Evolutionary conservation across 2,888 invertebrate genomes (phyloP), one percentile per base, ranked within the genome.

Genomic region (Carcina quercana): DNA sequence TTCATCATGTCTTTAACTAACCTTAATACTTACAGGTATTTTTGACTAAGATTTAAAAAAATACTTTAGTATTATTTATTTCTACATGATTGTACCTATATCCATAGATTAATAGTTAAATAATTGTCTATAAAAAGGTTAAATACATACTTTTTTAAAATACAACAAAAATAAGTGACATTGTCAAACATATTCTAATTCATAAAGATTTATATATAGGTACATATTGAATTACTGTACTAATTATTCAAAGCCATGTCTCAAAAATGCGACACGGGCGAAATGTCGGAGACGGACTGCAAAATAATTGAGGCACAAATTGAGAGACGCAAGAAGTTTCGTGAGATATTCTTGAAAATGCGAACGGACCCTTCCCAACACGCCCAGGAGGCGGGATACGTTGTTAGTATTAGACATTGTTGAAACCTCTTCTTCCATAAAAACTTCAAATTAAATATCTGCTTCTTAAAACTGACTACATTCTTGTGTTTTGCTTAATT

Each of bases 291-390:
- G 2, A 53, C 74, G 32, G 72, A 87, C 42, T 65, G 74, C 39
- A 78, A 84, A 59, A 67, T 88, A 32, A 63, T 89, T 21, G 64
- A 85, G 48, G 86, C 86, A 51, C 88, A 88, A 59, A 86, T 88
- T 19, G 80, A 86, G 47, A 69, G 89, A 37, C 74, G 91, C 27
- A 67, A 75, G 1, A 68, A 69, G 31, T 73, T 88, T 29, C 86
- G 94, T 41, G 72, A 86, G 17, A 87, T 92, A 53, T 96, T 89
- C 65, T 68, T 91, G 31, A 91, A 89, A 60, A 76, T 87, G 40
- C 65, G 80, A 13, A 80, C 87, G 3, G 90, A 94, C 68, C 95
- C 95, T 3, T 86, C 86, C 56, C 74, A 85, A 36, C 89, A 91
- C 74, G 85, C 86, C 4, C 62, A 66, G 8, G 86, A 89, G 59